Percentiles rank a stretch among this genome's conserved stretches.
These are phyloP conservation scores for Galeopterus variegatus DNA, from an alignment of 2,113 vertebrate species.

Conservation along the genomic window DNA sequence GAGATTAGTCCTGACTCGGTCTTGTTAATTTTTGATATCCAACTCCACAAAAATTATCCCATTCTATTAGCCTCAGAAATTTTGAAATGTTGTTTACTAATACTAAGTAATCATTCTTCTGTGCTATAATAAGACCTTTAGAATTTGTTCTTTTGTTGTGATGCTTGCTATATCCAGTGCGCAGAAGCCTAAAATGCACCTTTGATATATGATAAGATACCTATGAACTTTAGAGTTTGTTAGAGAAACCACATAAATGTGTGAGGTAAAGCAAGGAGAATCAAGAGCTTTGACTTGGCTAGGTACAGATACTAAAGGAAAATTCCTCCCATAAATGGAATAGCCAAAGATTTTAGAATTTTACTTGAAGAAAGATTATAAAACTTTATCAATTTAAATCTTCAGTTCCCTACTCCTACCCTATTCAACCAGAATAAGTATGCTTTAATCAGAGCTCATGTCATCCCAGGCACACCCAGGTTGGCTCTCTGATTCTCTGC, in stretches of 20 bases:
- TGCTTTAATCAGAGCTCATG: background rate
- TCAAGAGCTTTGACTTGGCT: background rate
- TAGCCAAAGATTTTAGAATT: background rate
- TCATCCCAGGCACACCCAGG: background rate
- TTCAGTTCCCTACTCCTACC: background rate
- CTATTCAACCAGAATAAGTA: background rate
- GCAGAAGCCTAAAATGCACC: background rate
- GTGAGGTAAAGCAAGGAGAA: slow-evolving; percentile 10
- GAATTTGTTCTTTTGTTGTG: slow-evolving; percentile 9
- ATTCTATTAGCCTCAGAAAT: background rate
- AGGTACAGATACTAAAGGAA: background rate
- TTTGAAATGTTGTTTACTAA: background rate
- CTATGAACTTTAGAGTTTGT: background rate
- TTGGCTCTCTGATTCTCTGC: background rate
- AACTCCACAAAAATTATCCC: too few species aligned
- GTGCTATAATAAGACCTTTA: background rate
- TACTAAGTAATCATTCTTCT: background rate
- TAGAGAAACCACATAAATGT: background rate
- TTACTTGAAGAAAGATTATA: background rate
- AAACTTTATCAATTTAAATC: background rate
- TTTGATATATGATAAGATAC: too few species aligned
- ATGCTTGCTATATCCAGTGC: background rate
- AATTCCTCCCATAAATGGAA: background rate
- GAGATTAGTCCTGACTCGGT: background rate
- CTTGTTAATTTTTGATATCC: slow-evolving; percentile 40